Conservation (phyloP, 2,888 invertebrate genomes). For the Hemithea aestivaria region DNA sequence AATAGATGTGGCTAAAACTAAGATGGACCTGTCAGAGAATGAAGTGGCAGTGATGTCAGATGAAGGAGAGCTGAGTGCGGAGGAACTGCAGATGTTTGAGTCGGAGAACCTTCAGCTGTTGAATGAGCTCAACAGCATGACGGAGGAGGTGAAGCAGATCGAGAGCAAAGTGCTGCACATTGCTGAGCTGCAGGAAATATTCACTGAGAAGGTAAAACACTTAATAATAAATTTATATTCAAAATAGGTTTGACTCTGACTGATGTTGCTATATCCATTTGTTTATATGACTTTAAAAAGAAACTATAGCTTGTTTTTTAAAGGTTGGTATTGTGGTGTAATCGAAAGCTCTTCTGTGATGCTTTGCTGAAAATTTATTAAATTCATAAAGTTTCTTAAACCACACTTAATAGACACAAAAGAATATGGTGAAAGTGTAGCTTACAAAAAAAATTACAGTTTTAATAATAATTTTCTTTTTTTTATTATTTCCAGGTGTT, state of each 20-base stretch:
- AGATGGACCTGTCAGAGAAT: slow-evolving; percentile 62
- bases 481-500: slow-evolving; percentile 79
- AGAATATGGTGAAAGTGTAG: too few relatives aligned
- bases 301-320: too few relatives aligned
- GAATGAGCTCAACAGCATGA: slow-evolving; percentile 91
- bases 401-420: too few relatives aligned
- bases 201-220: slow-evolving; percentile 94
- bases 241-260: background rate
- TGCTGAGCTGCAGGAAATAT: slow-evolving; percentile 95
- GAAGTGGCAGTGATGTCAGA: slow-evolving; percentile 71
- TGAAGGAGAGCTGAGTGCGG: slow-evolving; percentile 86
- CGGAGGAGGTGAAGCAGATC: slow-evolving; percentile 94
- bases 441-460: too few relatives aligned
- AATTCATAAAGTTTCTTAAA: too few relatives aligned
- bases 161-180: slow-evolving; percentile 97
- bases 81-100: slow-evolving; percentile 96
- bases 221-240: background rate
- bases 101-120: slow-evolving; percentile 93
- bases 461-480: too few relatives aligned
- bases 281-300: too few relatives aligned
- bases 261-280: too few relatives aligned
- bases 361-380: too few relatives aligned
- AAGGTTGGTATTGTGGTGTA: too few relatives aligned
- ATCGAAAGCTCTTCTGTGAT: too few relatives aligned
- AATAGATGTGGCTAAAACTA: slow-evolving; percentile 45